A percentile compares a stretch with the other conserved stretches of the same genome.
Evolutionary conservation across 37 sponge, comb jelly and placozoan species (phyloP).

Genomic region (Cliona cf. orientalis): DNA sequence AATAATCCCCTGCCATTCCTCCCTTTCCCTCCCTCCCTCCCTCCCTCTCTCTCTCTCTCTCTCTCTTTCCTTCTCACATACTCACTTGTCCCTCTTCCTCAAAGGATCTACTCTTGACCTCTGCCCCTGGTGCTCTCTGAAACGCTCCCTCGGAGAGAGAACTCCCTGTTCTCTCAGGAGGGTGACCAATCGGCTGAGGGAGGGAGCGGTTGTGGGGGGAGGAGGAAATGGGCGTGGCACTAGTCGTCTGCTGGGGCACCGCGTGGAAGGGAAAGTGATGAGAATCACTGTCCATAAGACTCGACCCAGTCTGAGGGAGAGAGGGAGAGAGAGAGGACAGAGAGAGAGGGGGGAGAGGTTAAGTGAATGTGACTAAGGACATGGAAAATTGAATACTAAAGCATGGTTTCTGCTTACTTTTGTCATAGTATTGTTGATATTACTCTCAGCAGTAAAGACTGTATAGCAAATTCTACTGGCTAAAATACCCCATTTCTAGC

Average conservation of each 20-base stretch:
- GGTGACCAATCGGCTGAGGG: constrained; percentile 48
- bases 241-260: too few species aligned
- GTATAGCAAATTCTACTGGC: too few species aligned
- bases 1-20: background rate
- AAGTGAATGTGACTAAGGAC: background rate
- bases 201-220: constrained; percentile 37
- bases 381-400: background rate
- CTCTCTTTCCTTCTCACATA: background rate
- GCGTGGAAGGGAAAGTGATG: background rate
- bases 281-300: background rate
- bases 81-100: constrained; percentile 40
- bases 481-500: too few species aligned
- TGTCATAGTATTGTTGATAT: too few species aligned
- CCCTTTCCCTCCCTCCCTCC: background rate
- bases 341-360: background rate
- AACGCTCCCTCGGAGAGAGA: constrained; percentile 43
- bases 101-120: constrained; percentile 64
- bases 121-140: constrained; percentile 79
- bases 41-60: background rate
- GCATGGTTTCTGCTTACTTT: too few species aligned
- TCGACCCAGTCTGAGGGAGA: background rate
- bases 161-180: background rate
- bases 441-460: too few species aligned
- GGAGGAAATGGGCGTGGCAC: background rate
- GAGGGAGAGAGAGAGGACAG: background rate